Conservation (phyloP, 2,113 vertebrate genomes). For the Gymnarchus niloticus region DNA sequence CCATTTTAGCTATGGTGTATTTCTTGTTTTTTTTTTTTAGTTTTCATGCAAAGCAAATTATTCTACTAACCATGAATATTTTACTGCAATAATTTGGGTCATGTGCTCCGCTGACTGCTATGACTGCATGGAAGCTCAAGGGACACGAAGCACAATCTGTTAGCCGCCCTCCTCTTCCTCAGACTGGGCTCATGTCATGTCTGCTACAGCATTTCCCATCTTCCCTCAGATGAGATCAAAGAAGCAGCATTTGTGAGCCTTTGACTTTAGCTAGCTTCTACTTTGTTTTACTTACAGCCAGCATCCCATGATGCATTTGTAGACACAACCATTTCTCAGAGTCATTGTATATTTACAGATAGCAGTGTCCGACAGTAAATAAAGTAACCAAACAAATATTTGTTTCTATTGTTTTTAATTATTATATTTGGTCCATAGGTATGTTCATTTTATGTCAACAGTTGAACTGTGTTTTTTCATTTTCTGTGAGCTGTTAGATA, state of each 20-base stretch:
- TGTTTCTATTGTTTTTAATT: not conserved
- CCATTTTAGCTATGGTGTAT: not conserved
- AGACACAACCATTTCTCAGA: not conserved
- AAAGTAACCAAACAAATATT: not conserved
- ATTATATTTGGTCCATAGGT: not conserved
- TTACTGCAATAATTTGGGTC: not conserved
- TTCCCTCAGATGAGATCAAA: not conserved
- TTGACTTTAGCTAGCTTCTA: too few species aligned
- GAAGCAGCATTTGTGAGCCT: too few species aligned
- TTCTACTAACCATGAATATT: not conserved
- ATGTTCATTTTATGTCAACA: not conserved
- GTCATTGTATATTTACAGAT: not conserved
- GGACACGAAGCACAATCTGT: not conserved
- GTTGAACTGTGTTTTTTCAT: not conserved
- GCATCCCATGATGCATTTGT: not conserved
- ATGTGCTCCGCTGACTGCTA: not conserved
- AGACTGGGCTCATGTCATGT: not conserved
- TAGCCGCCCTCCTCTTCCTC: not conserved
- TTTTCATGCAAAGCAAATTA: not conserved
- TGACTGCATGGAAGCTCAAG: not conserved
- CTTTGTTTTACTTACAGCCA: not conserved
- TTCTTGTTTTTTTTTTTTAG: not conserved
- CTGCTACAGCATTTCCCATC: not conserved
- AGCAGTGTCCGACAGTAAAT: not conserved
- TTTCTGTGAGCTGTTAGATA: not conserved